Evolutionary conservation across 2,888 invertebrate species (phyloP), one percentile per base, ranked within the genome.

Genomic region (Tachina fera): DNA sequence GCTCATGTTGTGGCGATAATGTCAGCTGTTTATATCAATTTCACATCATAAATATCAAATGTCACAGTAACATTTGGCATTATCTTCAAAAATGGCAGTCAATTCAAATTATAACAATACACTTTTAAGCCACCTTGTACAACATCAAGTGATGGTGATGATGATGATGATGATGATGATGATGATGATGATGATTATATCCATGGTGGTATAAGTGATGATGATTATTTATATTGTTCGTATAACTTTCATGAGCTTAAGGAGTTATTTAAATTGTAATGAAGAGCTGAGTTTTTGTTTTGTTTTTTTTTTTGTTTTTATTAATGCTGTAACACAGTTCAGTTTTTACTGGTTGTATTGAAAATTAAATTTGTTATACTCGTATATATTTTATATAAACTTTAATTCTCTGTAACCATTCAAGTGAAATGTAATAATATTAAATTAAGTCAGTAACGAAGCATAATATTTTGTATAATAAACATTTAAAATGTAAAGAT

Each of bases 211-310:
- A 3, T 31, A 3, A 31, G 31, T 31, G 31, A 31, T 31, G 9
- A 47, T 47, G 31, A 31, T 31, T 31, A 31, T 31, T 31, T 65
- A 9, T 19, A 6, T 19, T 61, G 16, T 19, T 61, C 6, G 9
- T 16, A 61, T 43, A 43, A 61, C 43, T 43, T 41, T 31, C 31
- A 31, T 6, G 5, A 16, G 43, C 61, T 61, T 61, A 43, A 61
- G 43, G 43, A 11, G 22, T 22, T 22, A 65, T 65, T 47, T 47
- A 47, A 65, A 47, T 13, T 47, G 9, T 5, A 65, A 47, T 47
- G 47, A 47, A 65, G 22, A 65, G 61, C 39, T 16, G 9, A 47
- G 13, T 65, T 65, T 63, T 43, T 45, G 1, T 16, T 51, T 51
- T 51, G 9, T 31, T 65, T 65, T 63, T 43, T 45, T 0, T 16